phyloP scores from a whole-genome alignment of 2,797 vertebrate genomes.

The Phoeniculus purpureus region DNA sequence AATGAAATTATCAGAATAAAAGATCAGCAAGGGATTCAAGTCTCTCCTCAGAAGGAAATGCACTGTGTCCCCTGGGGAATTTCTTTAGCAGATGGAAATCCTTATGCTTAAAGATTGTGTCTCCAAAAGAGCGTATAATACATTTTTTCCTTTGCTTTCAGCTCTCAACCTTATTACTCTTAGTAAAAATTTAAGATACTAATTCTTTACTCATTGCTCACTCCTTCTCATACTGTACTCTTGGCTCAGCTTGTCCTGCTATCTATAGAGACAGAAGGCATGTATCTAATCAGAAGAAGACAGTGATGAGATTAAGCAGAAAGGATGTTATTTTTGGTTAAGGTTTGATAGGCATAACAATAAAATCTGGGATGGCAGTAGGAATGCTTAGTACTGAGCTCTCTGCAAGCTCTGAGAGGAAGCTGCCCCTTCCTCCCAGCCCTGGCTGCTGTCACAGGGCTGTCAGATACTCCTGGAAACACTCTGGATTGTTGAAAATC shows the following conservation, averaged over 20 bases:
- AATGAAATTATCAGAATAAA: neutral
- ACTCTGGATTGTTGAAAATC: neutral
- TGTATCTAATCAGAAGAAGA: neutral
- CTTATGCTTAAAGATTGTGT: neutral
- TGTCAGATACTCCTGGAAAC: neutral
- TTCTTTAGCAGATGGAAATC: neutral
- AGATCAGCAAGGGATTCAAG: neutral
- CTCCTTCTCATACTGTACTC: neutral
- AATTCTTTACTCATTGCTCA: neutral
- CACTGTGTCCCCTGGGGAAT: neutral
- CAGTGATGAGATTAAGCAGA: neutral
- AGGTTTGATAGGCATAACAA: neutral
- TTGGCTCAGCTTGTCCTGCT: neutral
- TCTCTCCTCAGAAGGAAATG: neutral
- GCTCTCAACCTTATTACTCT: neutral
- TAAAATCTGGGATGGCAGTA: neutral
- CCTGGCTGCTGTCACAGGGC: neutral
- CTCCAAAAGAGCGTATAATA: neutral
- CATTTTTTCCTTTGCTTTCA: neutral
- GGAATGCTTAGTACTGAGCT: neutral
- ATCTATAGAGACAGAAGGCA: neutral
- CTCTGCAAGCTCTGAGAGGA: neutral
- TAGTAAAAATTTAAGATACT: neutral
- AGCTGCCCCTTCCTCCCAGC: neutral
- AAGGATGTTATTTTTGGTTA: neutral